Evolutionary conservation across 2,113 vertebrate species (phyloP).

Genomic region (Quiscalus mexicanus): DNA sequence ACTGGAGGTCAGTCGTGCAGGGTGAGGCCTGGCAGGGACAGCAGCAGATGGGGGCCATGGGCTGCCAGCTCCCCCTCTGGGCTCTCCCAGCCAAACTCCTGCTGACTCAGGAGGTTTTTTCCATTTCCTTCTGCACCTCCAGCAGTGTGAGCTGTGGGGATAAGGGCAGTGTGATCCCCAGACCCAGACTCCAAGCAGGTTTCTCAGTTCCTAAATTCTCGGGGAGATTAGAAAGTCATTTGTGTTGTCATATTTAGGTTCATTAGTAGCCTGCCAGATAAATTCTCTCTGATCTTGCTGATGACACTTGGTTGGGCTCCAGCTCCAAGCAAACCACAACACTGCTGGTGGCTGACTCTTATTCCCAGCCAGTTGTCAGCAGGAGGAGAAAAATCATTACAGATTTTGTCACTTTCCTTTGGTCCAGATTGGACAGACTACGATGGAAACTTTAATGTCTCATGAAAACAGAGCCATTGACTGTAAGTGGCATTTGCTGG

Average conservation of each 20-base stretch:
- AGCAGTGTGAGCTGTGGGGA: not conserved
- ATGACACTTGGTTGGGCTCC: constrained; percentile 41
- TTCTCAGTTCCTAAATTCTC: not conserved
- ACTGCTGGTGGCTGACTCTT: not conserved
- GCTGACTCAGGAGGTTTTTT: not conserved
- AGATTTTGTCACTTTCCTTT: constrained; percentile 37
- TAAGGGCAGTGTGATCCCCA: not conserved
- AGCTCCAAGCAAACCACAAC: not conserved
- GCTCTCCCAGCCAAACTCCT: not conserved
- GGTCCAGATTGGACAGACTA: constrained; percentile 40
- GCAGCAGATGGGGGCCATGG: not conserved
- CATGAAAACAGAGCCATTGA: constrained; percentile 7
- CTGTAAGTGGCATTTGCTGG: not conserved
- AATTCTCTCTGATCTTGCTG: not conserved
- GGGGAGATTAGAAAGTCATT: not conserved
- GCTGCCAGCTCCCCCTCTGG: not conserved
- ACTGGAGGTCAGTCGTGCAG: not conserved
- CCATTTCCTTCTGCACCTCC: not conserved
- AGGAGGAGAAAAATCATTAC: constrained; percentile 5
- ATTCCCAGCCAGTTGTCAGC: constrained; percentile 27
- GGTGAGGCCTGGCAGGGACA: not conserved
- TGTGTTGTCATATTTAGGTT: constrained; percentile 25
- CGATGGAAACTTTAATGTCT: constrained; percentile 22
- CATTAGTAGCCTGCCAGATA: constrained; percentile 39
- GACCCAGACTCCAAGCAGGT: not conserved